Conservation (phyloP, 2,888 invertebrate species). For the Tetramorium bicarinatum region DNA sequence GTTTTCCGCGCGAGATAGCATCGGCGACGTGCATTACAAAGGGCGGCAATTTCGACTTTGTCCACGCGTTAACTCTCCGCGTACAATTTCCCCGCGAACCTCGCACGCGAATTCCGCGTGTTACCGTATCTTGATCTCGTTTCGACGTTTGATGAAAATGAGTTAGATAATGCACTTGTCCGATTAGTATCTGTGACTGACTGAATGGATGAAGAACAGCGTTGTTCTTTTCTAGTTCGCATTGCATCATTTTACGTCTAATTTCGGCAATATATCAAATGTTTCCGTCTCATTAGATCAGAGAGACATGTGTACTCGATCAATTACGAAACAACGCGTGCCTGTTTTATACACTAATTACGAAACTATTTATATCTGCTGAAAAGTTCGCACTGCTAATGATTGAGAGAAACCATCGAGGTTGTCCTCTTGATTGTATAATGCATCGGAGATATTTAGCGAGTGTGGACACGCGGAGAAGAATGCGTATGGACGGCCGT, state of each 20-base stretch:
- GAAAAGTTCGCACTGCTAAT: background rate
- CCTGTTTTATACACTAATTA: conserved; percentile 1
- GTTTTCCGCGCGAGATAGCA: conserved; percentile 15
- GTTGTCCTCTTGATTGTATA: background rate
- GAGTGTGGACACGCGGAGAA: background rate
- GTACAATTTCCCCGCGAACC: background rate
- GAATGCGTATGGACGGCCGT: background rate
- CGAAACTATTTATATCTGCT: background rate
- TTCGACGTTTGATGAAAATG: conserved; percentile 13
- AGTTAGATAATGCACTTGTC: conserved; percentile 8
- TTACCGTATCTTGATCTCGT: conserved; percentile 12
- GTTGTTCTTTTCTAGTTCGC: conserved; percentile 3
- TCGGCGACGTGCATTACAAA: conserved; percentile 8
- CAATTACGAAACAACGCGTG: background rate
- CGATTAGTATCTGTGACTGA: conserved; percentile 17
- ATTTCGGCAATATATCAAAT: background rate
- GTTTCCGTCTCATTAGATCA: background rate
- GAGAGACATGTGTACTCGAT: background rate
- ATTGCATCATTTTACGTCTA: background rate
- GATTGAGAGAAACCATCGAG: background rate
- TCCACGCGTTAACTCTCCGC: conserved; percentile 16
- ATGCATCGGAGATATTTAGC: background rate
- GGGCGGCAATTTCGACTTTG: conserved; percentile 9
- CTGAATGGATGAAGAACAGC: background rate
- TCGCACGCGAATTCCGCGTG: conserved; percentile 17